phyloP scores from a whole-genome alignment of 2,888 invertebrate genomes.

The Melinaea menophilus region DNA sequence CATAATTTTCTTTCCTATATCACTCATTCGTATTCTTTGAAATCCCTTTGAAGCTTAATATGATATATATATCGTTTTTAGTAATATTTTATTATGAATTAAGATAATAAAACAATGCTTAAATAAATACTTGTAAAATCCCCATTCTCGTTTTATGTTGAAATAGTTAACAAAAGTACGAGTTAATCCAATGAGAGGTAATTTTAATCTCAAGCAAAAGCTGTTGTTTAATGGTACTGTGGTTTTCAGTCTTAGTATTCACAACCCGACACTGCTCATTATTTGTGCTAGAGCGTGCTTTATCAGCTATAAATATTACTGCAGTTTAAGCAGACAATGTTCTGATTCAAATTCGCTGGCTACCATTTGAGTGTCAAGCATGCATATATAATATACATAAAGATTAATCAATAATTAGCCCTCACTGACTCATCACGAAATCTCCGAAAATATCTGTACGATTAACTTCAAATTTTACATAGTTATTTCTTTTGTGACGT shows the following conservation, averaged over 20 bases:
- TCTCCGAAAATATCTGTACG: too few species aligned
- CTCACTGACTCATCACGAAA: too few species aligned
- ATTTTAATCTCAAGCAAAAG: constrained; percentile 7
- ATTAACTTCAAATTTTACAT: too few species aligned
- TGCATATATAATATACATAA: too few species aligned
- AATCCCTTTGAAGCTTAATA: neutral
- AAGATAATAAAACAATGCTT: neutral
- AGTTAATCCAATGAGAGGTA: constrained; percentile 2
- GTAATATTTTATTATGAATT: neutral
- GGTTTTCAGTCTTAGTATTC: constrained; percentile 25
- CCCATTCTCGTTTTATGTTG: constrained; percentile 1
- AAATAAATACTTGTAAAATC: constrained; percentile 7
- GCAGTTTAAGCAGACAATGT: constrained; percentile 20
- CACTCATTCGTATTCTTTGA: constrained; percentile 10
- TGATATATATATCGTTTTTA: neutral
- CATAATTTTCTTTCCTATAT: constrained; percentile 15
- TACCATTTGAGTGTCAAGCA: neutral
- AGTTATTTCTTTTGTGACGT: too few species aligned
- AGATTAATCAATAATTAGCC: too few species aligned
- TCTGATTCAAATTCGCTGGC: constrained; percentile 7
- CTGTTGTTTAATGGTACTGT: constrained; percentile 9
- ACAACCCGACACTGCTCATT: constrained; percentile 29
- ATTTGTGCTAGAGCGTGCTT: constrained; percentile 24
- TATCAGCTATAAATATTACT: constrained; percentile 27
- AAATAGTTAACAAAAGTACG: constrained; percentile 6